Base-by-base conservation (phyloP, 2,888 invertebrate species). In the Polylopha cassiicola region DNA sequence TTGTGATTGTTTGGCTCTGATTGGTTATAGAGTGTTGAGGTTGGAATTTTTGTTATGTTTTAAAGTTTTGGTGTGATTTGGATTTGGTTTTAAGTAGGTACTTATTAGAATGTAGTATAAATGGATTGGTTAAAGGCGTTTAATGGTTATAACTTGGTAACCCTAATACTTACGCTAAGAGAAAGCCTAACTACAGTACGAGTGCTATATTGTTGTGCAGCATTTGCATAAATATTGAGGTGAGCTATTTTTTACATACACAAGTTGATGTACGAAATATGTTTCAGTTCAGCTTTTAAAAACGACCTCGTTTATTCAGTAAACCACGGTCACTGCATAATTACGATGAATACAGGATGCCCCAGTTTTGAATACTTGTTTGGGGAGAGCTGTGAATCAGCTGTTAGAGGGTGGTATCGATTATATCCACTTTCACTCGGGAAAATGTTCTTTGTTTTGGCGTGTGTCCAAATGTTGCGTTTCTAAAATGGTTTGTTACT, bases 321-420 rank as follows among this genome's bases (percentile, higher is more conserved):
- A n/a, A n/a, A n/a, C n/a, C n/a, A n/a, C n/a, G n/a, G n/a, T 17
- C 17, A 23, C 10, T 21, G 18, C 10, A 20, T n/a, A n/a, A n/a
- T n/a, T n/a, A n/a, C n/a, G n/a, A n/a, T n/a, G n/a, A n/a, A n/a
- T n/a, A n/a, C n/a, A n/a, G n/a, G n/a, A n/a, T n/a, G n/a, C n/a
- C n/a, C n/a, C n/a, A n/a, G n/a, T n/a, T n/a, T n/a, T n/a, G n/a
- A n/a, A n/a, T n/a, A n/a, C n/a, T n/a, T n/a, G n/a, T n/a, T n/a
- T n/a, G n/a, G n/a, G n/a, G n/a, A 37, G 48, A 36, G 48, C 47
- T 54, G 46, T 33, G 44, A 55, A 73, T 73, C 74, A 80, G 74
- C 73, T 77, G 75, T 68, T 73, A 53, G 55, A 50, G 58, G 61
- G 55, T 53, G 51, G 37, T 78, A 80, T 82, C 67, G 82, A 82